phyloP scores from a whole-genome alignment of 2,797 vertebrate genomes.

The Lacerta agilis region DNA sequence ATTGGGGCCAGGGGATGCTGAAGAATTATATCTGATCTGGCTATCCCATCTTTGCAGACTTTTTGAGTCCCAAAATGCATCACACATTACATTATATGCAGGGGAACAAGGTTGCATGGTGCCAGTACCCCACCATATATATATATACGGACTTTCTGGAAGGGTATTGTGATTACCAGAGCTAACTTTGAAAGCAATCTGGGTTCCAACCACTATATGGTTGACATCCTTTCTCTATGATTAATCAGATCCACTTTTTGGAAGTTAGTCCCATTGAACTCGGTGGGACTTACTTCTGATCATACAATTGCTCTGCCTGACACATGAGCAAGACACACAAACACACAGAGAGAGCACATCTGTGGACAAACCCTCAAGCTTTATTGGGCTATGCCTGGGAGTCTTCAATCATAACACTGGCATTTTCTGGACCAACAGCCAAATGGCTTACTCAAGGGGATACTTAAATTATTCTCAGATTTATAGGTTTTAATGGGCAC shows the following conservation, averaged over 20 bases:
- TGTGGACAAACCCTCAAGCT: slow-evolving; percentile 21
- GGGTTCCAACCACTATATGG: neutral
- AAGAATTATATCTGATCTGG: neutral
- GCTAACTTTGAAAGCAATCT: neutral
- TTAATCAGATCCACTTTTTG: neutral
- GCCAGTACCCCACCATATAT: neutral
- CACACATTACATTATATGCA: neutral
- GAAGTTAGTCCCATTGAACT: neutral
- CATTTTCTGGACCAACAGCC: slow-evolving; percentile 48
- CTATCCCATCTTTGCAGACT: neutral
- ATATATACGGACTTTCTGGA: neutral
- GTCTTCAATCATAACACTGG: slow-evolving; percentile 57
- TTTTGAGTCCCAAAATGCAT: neutral
- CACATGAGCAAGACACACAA: neutral
- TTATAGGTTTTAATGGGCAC: slow-evolving; percentile 58
- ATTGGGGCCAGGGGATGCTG: too few relatives aligned
- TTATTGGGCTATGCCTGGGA: slow-evolving; percentile 55
- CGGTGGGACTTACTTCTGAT: too few relatives aligned
- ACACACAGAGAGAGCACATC: slow-evolving; percentile 42
- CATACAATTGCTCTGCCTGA: neutral
- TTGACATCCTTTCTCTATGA: neutral
- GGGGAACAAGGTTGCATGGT: neutral
- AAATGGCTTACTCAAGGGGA: slow-evolving; percentile 50
- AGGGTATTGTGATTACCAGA: neutral
- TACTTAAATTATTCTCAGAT: slow-evolving; percentile 54